Evolutionary conservation across 2,797 vertebrate species (phyloP).

Genomic region (Chiloscyllium punctatum): DNA sequence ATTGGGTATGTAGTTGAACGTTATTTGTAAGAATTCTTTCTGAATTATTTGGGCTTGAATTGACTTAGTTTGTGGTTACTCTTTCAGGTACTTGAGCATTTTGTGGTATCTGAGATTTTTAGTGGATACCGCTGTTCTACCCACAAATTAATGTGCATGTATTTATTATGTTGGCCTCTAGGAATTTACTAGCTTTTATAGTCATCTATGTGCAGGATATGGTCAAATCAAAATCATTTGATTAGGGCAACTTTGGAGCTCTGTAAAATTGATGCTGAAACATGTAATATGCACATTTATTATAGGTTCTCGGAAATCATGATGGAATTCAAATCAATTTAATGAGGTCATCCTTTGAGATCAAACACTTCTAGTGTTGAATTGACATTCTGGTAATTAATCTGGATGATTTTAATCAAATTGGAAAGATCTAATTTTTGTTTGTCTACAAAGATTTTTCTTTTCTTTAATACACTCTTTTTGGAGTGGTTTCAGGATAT

Average conservation of each 20-base stretch:
- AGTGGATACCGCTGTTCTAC: neutral
- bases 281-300: neutral
- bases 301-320: neutral
- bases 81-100: conserved; percentile 24
- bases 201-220: neutral
- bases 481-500: neutral
- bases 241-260: conserved; percentile 27
- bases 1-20: neutral
- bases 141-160: conserved; percentile 18
- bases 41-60: conserved; percentile 9
- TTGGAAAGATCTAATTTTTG: neutral
- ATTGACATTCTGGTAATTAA: neutral
- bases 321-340: neutral
- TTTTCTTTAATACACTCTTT: neutral
- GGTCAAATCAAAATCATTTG: neutral
- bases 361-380: neutral
- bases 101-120: neutral
- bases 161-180: conserved; percentile 24
- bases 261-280: neutral
- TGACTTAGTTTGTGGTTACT: conserved; percentile 20
- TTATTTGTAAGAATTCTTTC: neutral
- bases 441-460: neutral
- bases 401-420: neutral
- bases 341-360: neutral
- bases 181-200: neutral